phyloP scores from a whole-genome alignment of 2,888 invertebrate species.

The Brassicogethes aeneus region DNA sequence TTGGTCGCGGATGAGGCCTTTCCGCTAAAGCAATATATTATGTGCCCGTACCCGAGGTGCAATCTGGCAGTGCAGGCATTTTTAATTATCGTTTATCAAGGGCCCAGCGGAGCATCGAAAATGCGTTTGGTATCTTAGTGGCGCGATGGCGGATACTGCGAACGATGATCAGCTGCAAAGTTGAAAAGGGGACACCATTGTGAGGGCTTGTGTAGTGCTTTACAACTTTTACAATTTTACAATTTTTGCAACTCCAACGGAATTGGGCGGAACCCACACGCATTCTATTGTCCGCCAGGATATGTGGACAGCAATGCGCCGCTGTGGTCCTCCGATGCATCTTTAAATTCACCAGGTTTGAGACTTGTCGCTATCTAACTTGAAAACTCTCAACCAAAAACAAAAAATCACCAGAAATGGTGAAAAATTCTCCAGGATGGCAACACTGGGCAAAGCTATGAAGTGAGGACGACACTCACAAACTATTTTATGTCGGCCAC shows the following conservation, averaged over 20 bases:
- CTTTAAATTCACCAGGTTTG: too few species aligned
- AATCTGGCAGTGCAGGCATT: constrained; percentile 6
- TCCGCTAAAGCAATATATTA: constrained; percentile 9
- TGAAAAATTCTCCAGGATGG: too few species aligned
- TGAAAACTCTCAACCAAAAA: too few species aligned
- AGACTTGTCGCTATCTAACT: too few species aligned
- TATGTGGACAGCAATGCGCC: constrained; percentile 8
- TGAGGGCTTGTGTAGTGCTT: constrained; percentile 12
- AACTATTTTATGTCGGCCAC: too few species aligned
- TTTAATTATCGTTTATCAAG: constrained; percentile 13
- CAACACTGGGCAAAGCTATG: constrained; percentile 6
- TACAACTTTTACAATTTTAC: too few species aligned
- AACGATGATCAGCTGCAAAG: constrained; percentile 7
- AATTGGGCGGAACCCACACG: constrained; percentile 3
- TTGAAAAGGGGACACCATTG: constrained; percentile 13
- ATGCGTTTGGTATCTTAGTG: too few species aligned
- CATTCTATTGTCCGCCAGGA: constrained; percentile 10
- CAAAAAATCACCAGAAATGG: too few species aligned
- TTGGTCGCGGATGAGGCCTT: constrained; percentile 16
- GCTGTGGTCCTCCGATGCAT: constrained; percentile 12
- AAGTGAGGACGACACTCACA: too few species aligned
- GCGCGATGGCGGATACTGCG: too few species aligned
- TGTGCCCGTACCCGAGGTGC: constrained; percentile 11
- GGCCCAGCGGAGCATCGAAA: too few species aligned
- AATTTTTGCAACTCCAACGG: too few species aligned